Base-by-base conservation (phyloP, 1,140 invertebrate species). In the Caenorhabditis inopinata region DNA sequence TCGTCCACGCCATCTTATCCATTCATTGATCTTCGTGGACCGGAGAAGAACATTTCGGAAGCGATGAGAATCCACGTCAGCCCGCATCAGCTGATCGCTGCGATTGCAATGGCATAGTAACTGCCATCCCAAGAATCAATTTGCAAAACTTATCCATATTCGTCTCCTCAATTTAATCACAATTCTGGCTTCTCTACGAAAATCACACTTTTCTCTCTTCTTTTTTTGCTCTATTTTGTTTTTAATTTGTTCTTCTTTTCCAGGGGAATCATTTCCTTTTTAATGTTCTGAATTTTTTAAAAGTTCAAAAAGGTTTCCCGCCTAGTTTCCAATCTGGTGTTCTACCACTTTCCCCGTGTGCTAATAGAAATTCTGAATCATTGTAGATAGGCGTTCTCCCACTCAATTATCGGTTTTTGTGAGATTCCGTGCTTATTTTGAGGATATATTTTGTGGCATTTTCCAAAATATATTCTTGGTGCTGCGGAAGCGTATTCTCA, bases 91-190 rank as follows among this genome's bases (percentile, higher is more conserved):
- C 58, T 68, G 16, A 68, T 68, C 32, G 58, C 58, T 9, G 58
- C 58, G 3, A 21, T 68, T 18, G 58, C 25, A 2, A 38, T 32
- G 23, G 58, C 58, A 12, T 68, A 68, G 32, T 18, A 12, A 7
- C 46, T 47, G 14, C 46, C 18, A 4, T 18, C 14, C 46, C 14
- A 12, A 12, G 18, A 4, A 47, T 7, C 46, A 6, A 12, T 48
- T 48, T 51, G 51, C 51, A 58, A 58, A 58, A 58, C 51, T 58
- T 58, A 58, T 58, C 27, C 51, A 58, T 58, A 58, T 58, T 58
- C 51, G 51, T 58, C 51, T 58, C 51, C 9, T 9, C 18, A 58
- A 11, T 29, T 58, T 58, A 29, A 58, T 58, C 51, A 58, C 51
- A 58, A 32, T 58, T 58, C 27, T 58, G 51, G 51, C 51, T 58